Evolutionary conservation across 2,888 invertebrate genomes (phyloP), one percentile per base, ranked within the genome.

Genomic region (Bugula neritina): DNA sequence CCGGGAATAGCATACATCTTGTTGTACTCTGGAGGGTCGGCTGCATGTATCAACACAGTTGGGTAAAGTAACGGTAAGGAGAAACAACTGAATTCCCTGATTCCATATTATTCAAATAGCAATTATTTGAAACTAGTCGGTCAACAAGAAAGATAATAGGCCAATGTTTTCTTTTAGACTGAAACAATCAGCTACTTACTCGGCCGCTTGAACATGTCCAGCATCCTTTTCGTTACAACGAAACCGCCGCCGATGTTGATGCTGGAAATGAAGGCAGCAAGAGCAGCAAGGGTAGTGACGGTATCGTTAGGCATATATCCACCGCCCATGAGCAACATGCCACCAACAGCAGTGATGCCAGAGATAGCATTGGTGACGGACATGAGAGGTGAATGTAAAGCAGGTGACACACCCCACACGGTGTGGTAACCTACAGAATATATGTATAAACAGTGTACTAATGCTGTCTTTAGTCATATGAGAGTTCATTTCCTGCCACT

Each of bases 171-270:
- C n/a, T n/a, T n/a, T n/a, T n/a, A n/a, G n/a, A n/a, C n/a, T n/a
- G n/a, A n/a, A n/a, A n/a, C n/a, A n/a, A n/a, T n/a, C n/a, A n/a
- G n/a, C n/a, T n/a, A n/a, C 79, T 76, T 73, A 84, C 83, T 84
- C 75, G 85, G 84, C 75, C 86, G 76, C 84, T 90, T 91, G 85
- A 93, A 94, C 93, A 94, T 94, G 83, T 93, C 92, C 83, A 94
- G 86, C 93, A 94, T 94, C 75, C 93, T 87, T 85, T 93, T 91
- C 0, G 94, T 94, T 74, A 94, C 92, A 63, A 92, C 84, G 84
- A 94, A 94, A 72, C 94, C 94, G 76, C 94, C 93, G 78, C 92
- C 93, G 71, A 94, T 92, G 86, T 94, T 94, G 75, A 94, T 90
- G 81, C 92, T 91, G 1, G 93, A 93, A 76, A 94, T 89, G 78